phyloP scores from a whole-genome alignment of 2,888 invertebrate species.

The Drosophila suboccidentalis region DNA sequence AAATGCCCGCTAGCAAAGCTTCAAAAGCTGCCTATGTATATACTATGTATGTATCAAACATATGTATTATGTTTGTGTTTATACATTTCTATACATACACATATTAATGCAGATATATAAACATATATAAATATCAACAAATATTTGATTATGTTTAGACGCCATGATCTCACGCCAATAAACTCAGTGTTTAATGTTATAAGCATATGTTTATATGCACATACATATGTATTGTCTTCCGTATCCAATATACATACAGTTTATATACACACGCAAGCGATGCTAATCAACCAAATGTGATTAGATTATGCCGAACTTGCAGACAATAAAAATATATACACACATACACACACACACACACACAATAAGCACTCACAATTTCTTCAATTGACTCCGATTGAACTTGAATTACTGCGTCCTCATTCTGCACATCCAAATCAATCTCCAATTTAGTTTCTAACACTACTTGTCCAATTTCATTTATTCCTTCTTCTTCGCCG shows the following conservation, averaged over 20 bases:
- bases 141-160: conserved; percentile 11
- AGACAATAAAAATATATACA: conserved; percentile 29
- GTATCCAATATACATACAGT: conserved; percentile 24
- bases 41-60: not conserved
- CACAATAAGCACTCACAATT: conserved; percentile 58
- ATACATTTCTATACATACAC: conserved; percentile 2
- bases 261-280: not conserved
- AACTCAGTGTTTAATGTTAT: conserved; percentile 20
- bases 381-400: conserved; percentile 45
- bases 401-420: conserved; percentile 10
- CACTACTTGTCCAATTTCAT: not conserved
- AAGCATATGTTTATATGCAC: not conserved
- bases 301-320: conserved; percentile 44
- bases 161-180: conserved; percentile 30
- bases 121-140: conserved; percentile 13
- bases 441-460: not conserved
- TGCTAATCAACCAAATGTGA: conserved; percentile 39
- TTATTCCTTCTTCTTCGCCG: not conserved
- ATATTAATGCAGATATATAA: not conserved
- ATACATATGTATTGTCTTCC: conserved; percentile 31
- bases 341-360: conserved; percentile 5
- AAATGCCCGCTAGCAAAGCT: conserved; percentile 22
- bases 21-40: conserved; percentile 24
- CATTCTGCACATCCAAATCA: not conserved
- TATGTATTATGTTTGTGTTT: conserved; percentile 3